These are phyloP conservation scores for Clarias macrocephalus DNA, from an alignment of 2,113 vertebrate genomes.

Conservation along the genomic window DNA sequence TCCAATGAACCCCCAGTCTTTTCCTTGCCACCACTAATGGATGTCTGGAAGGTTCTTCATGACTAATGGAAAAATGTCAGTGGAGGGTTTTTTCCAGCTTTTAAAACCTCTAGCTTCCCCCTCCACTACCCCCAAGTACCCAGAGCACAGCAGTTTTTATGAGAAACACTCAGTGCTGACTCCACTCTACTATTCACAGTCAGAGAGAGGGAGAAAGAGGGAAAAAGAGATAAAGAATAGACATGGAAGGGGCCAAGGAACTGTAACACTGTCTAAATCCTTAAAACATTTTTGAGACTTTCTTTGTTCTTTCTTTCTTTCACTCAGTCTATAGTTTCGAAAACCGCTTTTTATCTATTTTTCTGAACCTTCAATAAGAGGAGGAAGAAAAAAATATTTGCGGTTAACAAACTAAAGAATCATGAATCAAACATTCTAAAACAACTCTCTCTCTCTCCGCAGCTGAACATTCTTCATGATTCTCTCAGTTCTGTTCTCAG, in stretches of 20 bases:
- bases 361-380: not conserved
- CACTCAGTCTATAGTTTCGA: not conserved
- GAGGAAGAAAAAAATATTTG: too few species aligned
- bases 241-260: not conserved
- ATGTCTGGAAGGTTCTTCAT: conserved; percentile 38
- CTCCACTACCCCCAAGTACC: not conserved
- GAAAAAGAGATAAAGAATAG: conserved; percentile 27
- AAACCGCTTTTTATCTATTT: not conserved
- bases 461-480: not conserved
- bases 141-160: conserved; percentile 30
- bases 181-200: conserved; percentile 21
- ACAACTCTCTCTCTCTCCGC: not conserved
- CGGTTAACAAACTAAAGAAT: too few species aligned
- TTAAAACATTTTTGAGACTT: conserved; percentile 34
- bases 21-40: conserved; percentile 25
- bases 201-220: conserved; percentile 28
- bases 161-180: conserved; percentile 43
- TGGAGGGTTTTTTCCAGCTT: conserved; percentile 44
- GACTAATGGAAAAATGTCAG: conserved; percentile 49
- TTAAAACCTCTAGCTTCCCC: conserved; percentile 36
- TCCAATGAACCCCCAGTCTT: not conserved
- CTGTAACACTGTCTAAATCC: conserved; percentile 6
- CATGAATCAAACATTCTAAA: too few species aligned
- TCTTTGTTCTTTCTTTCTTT: conserved; percentile 21
- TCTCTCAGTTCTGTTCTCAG: conserved; percentile 2